Conservation (phyloP, 2,797 vertebrate genomes). For the Rhabdophis nuchalis region DNA sequence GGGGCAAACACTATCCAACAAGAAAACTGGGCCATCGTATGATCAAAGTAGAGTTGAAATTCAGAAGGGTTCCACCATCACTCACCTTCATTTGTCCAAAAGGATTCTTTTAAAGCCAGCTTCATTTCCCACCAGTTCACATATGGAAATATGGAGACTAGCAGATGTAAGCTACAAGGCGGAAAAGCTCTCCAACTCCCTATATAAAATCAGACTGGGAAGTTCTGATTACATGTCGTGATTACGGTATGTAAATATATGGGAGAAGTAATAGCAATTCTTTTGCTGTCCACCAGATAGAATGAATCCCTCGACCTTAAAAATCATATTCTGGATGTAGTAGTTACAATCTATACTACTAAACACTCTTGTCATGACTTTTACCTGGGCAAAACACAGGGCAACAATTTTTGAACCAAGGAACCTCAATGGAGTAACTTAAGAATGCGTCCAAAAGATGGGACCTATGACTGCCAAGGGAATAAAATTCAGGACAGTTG, state of each 20-base stretch:
- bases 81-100: neutral
- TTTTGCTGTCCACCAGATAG: neutral
- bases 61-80: neutral
- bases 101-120: neutral
- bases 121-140: neutral
- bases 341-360: neutral
- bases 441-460: neutral
- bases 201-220: neutral
- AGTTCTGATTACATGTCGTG: neutral
- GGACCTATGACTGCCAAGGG: neutral
- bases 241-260: neutral
- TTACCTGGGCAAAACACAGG: neutral
- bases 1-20: neutral
- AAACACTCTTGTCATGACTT: neutral
- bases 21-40: neutral
- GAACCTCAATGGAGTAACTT: neutral
- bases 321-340: neutral
- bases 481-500: neutral
- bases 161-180: neutral
- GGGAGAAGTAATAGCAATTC: neutral
- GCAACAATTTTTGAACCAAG: neutral
- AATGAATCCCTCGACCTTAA: neutral
- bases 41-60: neutral
- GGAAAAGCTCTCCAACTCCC: neutral
- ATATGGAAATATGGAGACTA: neutral